Conservation (phyloP, 2,113 vertebrate genomes). For the Oostethus manadensis region DNA sequence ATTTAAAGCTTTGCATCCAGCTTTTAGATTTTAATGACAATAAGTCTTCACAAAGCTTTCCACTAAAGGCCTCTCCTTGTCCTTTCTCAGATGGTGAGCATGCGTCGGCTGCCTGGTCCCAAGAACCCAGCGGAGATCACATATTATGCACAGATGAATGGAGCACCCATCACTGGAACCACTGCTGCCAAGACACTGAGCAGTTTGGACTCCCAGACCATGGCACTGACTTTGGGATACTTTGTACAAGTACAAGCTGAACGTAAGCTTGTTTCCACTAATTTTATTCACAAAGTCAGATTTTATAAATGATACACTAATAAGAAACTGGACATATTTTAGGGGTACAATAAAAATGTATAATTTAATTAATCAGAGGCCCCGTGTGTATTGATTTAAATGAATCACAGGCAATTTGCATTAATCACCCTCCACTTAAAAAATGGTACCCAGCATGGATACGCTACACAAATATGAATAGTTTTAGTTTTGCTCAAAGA, state of each 20-base stretch:
- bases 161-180: slow-evolving; percentile 82
- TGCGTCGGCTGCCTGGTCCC: slow-evolving; percentile 86
- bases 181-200: slow-evolving; percentile 90
- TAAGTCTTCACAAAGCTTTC: too few species aligned
- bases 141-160: slow-evolving; percentile 86
- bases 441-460: too few species aligned
- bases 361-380: too few species aligned
- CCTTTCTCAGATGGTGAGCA: slow-evolving; percentile 87
- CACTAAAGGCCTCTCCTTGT: background rate
- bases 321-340: too few species aligned
- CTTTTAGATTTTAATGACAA: too few species aligned
- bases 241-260: slow-evolving; percentile 95
- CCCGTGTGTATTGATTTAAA: too few species aligned
- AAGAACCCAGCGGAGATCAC: slow-evolving; percentile 93
- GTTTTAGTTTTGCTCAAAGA: too few species aligned
- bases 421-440: too few species aligned
- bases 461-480: too few species aligned
- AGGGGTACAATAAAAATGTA: too few species aligned
- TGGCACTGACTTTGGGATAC: slow-evolving; percentile 93
- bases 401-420: too few species aligned
- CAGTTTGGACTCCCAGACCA: slow-evolving; percentile 93
- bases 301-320: background rate
- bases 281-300: background rate
- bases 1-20: too few species aligned
- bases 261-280: slow-evolving; percentile 72